phyloP scores from a whole-genome alignment of 2,888 invertebrate species.

The Agonopterix heracliana region DNA sequence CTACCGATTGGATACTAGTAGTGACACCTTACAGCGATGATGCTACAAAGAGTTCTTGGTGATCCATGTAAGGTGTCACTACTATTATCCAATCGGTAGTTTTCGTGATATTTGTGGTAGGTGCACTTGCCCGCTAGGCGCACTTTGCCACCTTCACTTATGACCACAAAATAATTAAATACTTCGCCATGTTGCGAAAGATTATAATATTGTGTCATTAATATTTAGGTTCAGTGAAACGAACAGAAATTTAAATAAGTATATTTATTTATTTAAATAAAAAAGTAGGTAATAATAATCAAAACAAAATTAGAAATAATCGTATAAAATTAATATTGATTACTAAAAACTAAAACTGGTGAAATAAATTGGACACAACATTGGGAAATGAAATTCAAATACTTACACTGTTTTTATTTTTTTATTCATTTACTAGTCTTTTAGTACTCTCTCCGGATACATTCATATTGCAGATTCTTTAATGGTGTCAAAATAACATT shows the following conservation, averaged over 20 bases:
- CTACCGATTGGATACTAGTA: too few species aligned
- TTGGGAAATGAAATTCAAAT: not conserved
- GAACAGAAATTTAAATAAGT: not conserved
- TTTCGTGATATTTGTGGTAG: too few species aligned
- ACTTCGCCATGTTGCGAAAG: too few species aligned
- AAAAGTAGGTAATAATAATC: not conserved
- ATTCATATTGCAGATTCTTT: not conserved
- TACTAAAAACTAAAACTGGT: not conserved
- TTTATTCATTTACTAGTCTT: constrained; percentile 39
- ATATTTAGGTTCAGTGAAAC: not conserved
- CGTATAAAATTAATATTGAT: not conserved
- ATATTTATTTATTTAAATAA: not conserved
- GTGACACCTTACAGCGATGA: too few species aligned
- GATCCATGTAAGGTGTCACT: too few species aligned
- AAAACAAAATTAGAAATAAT: not conserved
- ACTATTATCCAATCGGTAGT: too few species aligned
- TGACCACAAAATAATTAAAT: too few species aligned
- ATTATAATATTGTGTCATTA: too few species aligned
- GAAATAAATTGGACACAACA: not conserved
- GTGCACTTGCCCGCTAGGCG: too few species aligned
- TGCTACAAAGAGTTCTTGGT: too few species aligned
- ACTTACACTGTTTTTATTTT: not conserved
- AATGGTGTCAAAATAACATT: not conserved
- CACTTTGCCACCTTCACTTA: too few species aligned
- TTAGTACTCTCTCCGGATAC: constrained; percentile 53